Evolutionary conservation across 2,113 vertebrate species (phyloP).

Genomic region (Phasianus colchicus): DNA sequence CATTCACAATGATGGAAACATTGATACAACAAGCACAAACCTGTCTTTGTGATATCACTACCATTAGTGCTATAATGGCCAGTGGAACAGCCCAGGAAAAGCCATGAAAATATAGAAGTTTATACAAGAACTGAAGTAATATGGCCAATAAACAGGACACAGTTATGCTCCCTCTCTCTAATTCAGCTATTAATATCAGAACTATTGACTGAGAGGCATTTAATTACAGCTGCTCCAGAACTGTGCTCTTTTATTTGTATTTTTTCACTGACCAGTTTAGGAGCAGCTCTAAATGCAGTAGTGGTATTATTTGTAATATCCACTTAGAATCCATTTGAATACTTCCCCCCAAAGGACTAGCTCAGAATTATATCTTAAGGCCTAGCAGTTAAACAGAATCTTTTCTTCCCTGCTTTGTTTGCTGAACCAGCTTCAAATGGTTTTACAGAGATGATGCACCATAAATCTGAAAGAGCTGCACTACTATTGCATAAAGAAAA

Average conservation of each 20-base stretch:
- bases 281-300: neutral
- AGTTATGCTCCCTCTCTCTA: neutral
- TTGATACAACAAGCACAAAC: neutral
- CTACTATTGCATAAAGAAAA: neutral
- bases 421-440: neutral
- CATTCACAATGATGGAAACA: neutral
- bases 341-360: neutral
- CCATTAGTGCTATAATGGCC: neutral
- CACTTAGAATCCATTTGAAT: neutral
- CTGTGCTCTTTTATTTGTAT: neutral
- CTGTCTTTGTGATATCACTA: neutral
- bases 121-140: neutral
- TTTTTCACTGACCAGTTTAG: neutral
- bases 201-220: neutral
- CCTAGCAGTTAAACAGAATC: neutral
- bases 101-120: neutral
- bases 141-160: neutral
- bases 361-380: neutral
- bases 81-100: neutral
- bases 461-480: neutral
- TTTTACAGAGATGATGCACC: neutral
- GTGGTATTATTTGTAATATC: neutral
- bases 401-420: neutral
- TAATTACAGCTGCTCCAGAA: neutral
- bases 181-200: neutral